phyloP scores from a whole-genome alignment of 1,140 invertebrate species.

The Mamestra configurata region DNA sequence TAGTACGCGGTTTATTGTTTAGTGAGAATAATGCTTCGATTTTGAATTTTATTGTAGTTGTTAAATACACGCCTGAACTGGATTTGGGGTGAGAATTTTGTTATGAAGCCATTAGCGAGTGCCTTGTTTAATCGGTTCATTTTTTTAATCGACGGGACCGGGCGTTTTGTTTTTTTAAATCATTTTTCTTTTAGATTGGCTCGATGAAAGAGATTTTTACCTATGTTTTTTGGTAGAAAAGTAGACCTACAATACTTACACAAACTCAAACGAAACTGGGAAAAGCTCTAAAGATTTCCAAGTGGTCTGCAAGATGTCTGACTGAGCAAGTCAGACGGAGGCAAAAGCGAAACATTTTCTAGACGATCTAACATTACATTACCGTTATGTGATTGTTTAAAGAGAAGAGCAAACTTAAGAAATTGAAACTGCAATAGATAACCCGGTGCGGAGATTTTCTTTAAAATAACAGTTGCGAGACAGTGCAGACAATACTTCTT shows the following conservation, averaged over 20 bases:
- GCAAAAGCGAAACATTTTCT: constrained; percentile 37
- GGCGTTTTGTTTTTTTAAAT: not conserved
- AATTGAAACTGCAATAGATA: constrained; percentile 42
- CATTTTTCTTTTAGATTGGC: not conserved
- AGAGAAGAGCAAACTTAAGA: constrained; percentile 30
- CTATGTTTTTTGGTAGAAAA: not conserved
- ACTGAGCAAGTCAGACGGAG: not conserved
- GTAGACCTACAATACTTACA: not conserved
- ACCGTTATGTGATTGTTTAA: constrained; percentile 38
- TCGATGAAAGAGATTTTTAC: not conserved
- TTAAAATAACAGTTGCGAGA: constrained; percentile 31
- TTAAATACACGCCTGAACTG: constrained; percentile 11
- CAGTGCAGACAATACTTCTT: constrained; percentile 20
- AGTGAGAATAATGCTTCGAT: constrained; percentile 28
- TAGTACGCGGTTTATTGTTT: constrained; percentile 36
- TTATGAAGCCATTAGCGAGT: constrained; percentile 11
- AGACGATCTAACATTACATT: constrained; percentile 40
- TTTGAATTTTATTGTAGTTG: constrained; percentile 38
- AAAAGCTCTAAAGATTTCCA: not conserved
- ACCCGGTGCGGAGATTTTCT: constrained; percentile 20
- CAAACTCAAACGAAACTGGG: not conserved
- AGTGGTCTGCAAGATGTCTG: constrained; percentile 1
- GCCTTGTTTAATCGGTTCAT: constrained; percentile 21
- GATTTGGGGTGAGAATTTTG: not conserved
- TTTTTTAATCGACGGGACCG: constrained; percentile 30